phyloP scores from a whole-genome alignment of 2,888 invertebrate genomes.

The Gnatocerus cornutus region DNA sequence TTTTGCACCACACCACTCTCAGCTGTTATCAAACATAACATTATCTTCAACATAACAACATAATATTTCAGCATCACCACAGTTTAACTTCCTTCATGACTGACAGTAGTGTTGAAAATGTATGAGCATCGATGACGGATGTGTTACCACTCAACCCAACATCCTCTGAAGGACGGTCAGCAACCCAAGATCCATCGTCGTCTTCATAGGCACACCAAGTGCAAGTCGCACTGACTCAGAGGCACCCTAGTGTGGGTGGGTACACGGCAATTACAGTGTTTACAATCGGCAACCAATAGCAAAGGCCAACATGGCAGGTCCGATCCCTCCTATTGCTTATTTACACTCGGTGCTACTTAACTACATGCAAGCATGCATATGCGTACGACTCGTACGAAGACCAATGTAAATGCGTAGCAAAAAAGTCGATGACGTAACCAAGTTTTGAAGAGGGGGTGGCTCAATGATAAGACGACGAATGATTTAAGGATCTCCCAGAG shows the following conservation, averaged over 20 bases:
- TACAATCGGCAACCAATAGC: constrained; percentile 62
- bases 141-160: neutral
- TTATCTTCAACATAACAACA: too few relatives aligned
- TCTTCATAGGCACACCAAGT: constrained; percentile 22
- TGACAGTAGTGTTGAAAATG: neutral
- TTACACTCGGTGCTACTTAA: constrained; percentile 51
- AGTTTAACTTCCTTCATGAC: too few relatives aligned
- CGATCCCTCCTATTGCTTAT: constrained; percentile 59
- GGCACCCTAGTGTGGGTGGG: constrained; percentile 57
- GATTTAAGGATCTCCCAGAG: constrained; percentile 28
- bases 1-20: too few relatives aligned
- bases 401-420: constrained; percentile 36
- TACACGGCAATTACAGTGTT: constrained; percentile 61
- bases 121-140: neutral
- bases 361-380: constrained; percentile 47
- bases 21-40: too few relatives aligned
- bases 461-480: constrained; percentile 44
- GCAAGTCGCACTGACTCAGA: constrained; percentile 41
- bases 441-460: constrained; percentile 21
- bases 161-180: constrained; percentile 23
- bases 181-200: constrained; percentile 16
- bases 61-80: too few relatives aligned
- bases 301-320: constrained; percentile 61
- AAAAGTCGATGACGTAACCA: constrained; percentile 31
- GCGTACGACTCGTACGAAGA: constrained; percentile 28